Conservation (phyloP, 2,888 invertebrate species). For the Lasioglossum oenotherae region DNA sequence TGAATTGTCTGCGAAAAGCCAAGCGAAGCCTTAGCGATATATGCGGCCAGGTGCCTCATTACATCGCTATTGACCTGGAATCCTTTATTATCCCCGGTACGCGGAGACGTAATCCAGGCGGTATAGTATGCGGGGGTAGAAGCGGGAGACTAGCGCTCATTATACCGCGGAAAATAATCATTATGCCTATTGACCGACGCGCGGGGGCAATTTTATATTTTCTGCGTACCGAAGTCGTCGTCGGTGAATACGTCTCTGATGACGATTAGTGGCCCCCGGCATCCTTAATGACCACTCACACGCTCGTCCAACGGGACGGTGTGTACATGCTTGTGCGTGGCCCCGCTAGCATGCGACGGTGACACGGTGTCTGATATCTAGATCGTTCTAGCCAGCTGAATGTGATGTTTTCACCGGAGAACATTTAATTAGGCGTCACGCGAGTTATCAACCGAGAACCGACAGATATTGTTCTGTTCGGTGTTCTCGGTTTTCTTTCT, state of each 20-base stretch:
- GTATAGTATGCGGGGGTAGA: slow-evolving; percentile 35
- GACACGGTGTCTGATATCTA: slow-evolving; percentile 64
- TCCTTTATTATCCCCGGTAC: slow-evolving; percentile 79
- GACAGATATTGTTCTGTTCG: slow-evolving; percentile 20
- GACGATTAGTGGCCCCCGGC: slow-evolving; percentile 80
- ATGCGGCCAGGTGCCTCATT: slow-evolving; percentile 78
- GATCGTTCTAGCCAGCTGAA: slow-evolving; percentile 65
- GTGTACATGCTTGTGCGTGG: slow-evolving; percentile 27
- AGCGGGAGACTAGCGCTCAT: slow-evolving; percentile 72
- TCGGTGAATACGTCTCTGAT: slow-evolving; percentile 79
- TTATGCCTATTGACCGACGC: slow-evolving; percentile 78
- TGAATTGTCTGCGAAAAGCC: slow-evolving; percentile 14
- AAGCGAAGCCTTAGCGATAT: slow-evolving; percentile 58
- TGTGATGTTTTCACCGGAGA: slow-evolving; percentile 64
- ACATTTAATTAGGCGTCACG: slow-evolving; percentile 70
- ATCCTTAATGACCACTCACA: slow-evolving; percentile 73
- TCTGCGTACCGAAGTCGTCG: slow-evolving; percentile 68
- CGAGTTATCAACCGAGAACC: slow-evolving; percentile 58
- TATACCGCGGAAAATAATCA: slow-evolving; percentile 80
- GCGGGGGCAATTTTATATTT: slow-evolving; percentile 77
- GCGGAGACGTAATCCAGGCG: slow-evolving; percentile 57
- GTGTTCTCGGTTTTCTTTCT: neutral
- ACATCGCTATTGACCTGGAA: slow-evolving; percentile 79
- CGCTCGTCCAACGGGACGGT: slow-evolving; percentile 9
- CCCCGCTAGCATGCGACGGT: slow-evolving; percentile 36